These are phyloP conservation scores for Notechis scutatus DNA, from an alignment of 2,113 vertebrate genomes.

Conservation along the genomic window DNA sequence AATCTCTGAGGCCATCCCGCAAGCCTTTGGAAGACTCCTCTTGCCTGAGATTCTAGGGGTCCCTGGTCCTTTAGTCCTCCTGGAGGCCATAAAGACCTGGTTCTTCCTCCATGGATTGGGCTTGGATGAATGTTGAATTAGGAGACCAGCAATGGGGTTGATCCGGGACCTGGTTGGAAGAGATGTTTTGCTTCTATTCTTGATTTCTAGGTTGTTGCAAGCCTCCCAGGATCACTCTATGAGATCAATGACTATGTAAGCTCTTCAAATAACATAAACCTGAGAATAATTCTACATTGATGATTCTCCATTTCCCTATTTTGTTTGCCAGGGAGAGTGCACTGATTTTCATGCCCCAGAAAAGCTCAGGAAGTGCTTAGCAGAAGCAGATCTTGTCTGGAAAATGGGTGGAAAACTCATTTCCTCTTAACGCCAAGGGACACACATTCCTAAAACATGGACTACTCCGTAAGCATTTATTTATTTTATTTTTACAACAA, in stretches of 20 bases:
- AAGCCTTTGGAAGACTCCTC: background rate
- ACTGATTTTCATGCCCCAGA: background rate
- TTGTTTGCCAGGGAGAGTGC: background rate
- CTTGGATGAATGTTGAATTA: background rate
- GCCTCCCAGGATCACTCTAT: background rate
- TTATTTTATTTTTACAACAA: background rate
- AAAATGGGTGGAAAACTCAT: background rate
- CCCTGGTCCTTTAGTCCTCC: background rate
- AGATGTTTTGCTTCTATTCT: background rate
- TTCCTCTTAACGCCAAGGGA: background rate
- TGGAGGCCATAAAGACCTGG: background rate
- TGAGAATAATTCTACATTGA: background rate
- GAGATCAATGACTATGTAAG: background rate
- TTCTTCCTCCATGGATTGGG: background rate
- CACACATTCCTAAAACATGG: background rate
- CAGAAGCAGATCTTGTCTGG: background rate
- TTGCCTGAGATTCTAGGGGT: background rate
- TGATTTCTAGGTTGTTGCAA: background rate
- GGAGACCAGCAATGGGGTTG: background rate
- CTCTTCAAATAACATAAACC: background rate
- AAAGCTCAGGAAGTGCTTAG: background rate
- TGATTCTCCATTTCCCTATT: background rate
- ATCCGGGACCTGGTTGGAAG: background rate
- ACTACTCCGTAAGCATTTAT: background rate
- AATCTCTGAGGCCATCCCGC: background rate